Percentiles rank a stretch among this genome's conserved stretches.
Evolutionary conservation across 1,140 invertebrate species (phyloP).

Genomic region (Chlorops oryzae): DNA sequence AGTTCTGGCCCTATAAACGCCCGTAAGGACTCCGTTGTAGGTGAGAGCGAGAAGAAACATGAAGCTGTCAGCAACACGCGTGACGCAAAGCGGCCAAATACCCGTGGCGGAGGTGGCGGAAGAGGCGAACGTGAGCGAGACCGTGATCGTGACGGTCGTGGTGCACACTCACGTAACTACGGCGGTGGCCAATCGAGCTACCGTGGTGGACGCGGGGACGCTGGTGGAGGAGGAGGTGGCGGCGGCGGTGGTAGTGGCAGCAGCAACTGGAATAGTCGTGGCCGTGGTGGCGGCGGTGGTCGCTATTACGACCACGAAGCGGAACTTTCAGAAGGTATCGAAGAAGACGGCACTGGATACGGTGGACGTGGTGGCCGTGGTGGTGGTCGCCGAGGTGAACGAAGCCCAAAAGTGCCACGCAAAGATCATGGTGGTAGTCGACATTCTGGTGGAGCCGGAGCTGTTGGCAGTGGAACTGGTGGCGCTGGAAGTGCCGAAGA

Average conservation of each 20-base stretch:
- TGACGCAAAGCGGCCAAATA: constrained; percentile 36
- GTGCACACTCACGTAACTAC: constrained; percentile 43
- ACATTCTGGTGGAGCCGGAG: not conserved
- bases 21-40: not conserved
- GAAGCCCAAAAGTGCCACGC: constrained; percentile 29
- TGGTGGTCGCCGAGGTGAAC: constrained; percentile 20
- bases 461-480: constrained; percentile 9
- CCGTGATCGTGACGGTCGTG: constrained; percentile 27
- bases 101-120: constrained; percentile 43
- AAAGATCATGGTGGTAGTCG: constrained; percentile 18
- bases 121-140: constrained; percentile 22
- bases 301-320: constrained; percentile 29
- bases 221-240: constrained; percentile 24
- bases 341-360: constrained; percentile 33
- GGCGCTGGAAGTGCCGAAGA: constrained; percentile 15
- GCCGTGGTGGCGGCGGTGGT: constrained; percentile 14
- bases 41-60: not conserved
- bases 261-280: constrained; percentile 30
- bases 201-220: constrained; percentile 25
- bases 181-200: constrained; percentile 32
- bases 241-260: constrained; percentile 19
- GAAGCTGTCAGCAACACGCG: not conserved
- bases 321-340: constrained; percentile 39
- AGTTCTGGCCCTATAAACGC: not conserved
- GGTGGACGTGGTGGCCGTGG: constrained; percentile 6